phyloP scores from a whole-genome alignment of 1,140 invertebrate species.

The Aphaenogaster ashmeadi region DNA sequence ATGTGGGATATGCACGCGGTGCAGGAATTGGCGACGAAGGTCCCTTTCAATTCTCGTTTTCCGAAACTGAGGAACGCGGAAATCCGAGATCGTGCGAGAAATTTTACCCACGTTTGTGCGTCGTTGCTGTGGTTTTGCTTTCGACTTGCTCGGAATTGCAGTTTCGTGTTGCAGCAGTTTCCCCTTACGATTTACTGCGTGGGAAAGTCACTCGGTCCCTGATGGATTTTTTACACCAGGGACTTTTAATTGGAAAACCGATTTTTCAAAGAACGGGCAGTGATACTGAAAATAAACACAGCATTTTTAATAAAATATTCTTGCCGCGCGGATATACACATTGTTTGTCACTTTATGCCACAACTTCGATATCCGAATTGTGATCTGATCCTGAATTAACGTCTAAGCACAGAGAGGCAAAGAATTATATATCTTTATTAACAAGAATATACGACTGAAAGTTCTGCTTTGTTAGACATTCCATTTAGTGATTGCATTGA shows the following conservation, averaged over 20 bases:
- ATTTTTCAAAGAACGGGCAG: not conserved
- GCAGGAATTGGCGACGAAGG: not conserved
- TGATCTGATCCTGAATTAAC: not conserved
- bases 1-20: not conserved
- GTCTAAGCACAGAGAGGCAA: not conserved
- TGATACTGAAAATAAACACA: not conserved
- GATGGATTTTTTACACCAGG: not conserved
- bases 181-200: slow-evolving; percentile 10
- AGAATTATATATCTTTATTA: slow-evolving; percentile 8
- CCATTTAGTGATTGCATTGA: slow-evolving; percentile 20
- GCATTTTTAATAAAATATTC: slow-evolving; percentile 7
- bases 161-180: slow-evolving; percentile 12
- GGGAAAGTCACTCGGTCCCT: slow-evolving; percentile 23
- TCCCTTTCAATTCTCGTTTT: slow-evolving; percentile 17
- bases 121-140: slow-evolving; percentile 16
- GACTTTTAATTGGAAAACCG: slow-evolving; percentile 20
- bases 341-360: not conserved
- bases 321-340: not conserved
- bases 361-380: not conserved
- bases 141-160: slow-evolving; percentile 14
- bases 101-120: slow-evolving; percentile 10
- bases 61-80: slow-evolving; percentile 29
- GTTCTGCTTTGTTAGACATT: slow-evolving; percentile 36
- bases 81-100: slow-evolving; percentile 42
- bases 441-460: not conserved